Evolutionary conservation across 23 tunicate genomes (phyloP).

Genomic region (Diplosoma virens): DNA sequence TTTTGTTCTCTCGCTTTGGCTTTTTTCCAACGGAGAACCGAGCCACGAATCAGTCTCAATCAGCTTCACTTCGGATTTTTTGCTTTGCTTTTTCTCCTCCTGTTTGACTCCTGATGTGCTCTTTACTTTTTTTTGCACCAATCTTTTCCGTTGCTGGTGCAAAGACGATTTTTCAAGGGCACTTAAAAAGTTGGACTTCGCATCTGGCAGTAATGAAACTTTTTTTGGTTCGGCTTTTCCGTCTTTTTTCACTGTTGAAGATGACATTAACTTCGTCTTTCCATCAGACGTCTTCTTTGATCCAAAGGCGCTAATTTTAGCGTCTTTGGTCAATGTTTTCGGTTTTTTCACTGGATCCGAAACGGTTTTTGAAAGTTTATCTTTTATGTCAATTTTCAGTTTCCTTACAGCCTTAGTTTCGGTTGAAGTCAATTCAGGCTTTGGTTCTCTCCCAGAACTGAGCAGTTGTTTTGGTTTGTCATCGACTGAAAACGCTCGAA

Average conservation of each 20-base stretch:
- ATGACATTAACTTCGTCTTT: neutral
- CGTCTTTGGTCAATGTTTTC: neutral
- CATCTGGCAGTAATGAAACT: conserved; percentile 25
- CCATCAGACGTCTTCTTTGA: neutral
- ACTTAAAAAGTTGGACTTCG: conserved; percentile 42
- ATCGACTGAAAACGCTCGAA: conserved; percentile 13
- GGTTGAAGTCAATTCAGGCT: neutral
- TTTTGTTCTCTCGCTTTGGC: conserved; percentile 2
- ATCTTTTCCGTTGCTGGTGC: conserved; percentile 30
- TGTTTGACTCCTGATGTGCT: neutral
- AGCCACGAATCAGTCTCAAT: conserved; percentile 37
- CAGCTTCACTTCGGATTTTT: conserved; percentile 28
- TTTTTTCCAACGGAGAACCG: conserved; percentile 12
- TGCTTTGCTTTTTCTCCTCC: conserved; percentile 39
- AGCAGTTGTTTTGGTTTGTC: neutral
- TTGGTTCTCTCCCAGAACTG: neutral
- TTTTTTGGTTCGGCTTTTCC: conserved; percentile 45
- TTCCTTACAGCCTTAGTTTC: conserved; percentile 14
- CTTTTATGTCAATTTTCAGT: conserved; percentile 23
- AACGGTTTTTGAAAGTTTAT: conserved; percentile 31
- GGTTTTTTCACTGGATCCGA: conserved; percentile 48
- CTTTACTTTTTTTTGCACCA: conserved; percentile 32
- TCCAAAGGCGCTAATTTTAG: neutral
- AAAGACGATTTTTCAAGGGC: conserved; percentile 58
- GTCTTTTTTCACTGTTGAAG: conserved; percentile 32